Evolutionary conservation across 2,888 invertebrate genomes (phyloP), one percentile per base, ranked within the genome.

Genomic region (Myathropa florea): DNA sequence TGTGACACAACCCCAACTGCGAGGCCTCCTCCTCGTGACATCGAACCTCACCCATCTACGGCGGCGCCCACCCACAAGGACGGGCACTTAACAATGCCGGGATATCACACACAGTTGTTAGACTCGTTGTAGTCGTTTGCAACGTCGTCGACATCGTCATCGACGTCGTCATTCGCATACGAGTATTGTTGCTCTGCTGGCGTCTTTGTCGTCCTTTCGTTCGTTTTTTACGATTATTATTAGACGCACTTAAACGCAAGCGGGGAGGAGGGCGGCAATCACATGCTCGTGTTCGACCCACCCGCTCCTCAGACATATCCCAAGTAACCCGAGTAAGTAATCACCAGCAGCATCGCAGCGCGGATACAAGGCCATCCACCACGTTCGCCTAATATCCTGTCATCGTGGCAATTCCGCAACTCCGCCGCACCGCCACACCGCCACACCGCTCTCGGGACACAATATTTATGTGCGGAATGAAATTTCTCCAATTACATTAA

Each of bases 401-500:
- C 83, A 76, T 60, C 82, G 78, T 57, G 57, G 70, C 85, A 78
- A 73, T 85, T 82, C 67, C 63, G 59, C 60, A 71, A 81, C 76
- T 70, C 73, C 64, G 57, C 30, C 23, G 10, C 23, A 14, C 24
- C 14, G 23, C 12, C 53, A 18, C 53, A n/a, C 18, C 18, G n/a
- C 53, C n/a, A n/a, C n/a, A n/a, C n/a, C n/a, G n/a, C n/a, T n/a
- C n/a, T 57, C 23, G 14, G 24, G 57, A 57, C 33, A 68, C 10
- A 46, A 24, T 79, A 86, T 86, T 86, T 86, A 86, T 86, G 76
- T 75, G 24, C 71, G 9, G 21, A 86, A 86, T 86, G 71, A 83
- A 86, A 86, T 86, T 86, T 83, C 86, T 73, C 39, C 83, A 86
- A 86, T 86, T 86, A 86, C 86, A 83, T 83, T 83, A 71, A 86